Conservation (phyloP, 2,797 vertebrate species). For the Halcyon smyrnensis region DNA sequence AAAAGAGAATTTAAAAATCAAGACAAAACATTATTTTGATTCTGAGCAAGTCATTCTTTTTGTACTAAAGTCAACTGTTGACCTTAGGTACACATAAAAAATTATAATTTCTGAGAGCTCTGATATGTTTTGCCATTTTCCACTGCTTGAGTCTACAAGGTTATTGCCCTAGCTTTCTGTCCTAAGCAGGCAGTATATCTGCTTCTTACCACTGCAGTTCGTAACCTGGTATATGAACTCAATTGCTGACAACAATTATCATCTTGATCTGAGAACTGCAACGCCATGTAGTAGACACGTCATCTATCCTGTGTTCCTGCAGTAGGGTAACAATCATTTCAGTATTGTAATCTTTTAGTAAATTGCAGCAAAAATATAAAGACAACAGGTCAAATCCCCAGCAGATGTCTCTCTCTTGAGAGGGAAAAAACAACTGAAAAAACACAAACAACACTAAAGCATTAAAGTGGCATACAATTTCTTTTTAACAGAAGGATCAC, state of each 20-base stretch:
- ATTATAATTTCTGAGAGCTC: neutral
- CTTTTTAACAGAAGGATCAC: neutral
- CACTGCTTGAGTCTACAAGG: neutral
- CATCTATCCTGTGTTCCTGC: neutral
- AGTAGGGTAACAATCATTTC: neutral
- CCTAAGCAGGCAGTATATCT: neutral
- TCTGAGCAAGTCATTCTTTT: neutral
- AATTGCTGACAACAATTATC: neutral
- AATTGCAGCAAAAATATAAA: neutral
- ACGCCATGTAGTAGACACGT: rapidly evolving
- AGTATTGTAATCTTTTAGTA: neutral
- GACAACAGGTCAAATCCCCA: neutral
- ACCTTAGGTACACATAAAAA: neutral
- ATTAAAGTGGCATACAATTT: neutral
- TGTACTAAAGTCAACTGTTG: neutral
- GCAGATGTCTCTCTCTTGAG: neutral
- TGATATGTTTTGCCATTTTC: neutral
- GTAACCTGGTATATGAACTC: neutral
- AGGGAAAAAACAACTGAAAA: neutral
- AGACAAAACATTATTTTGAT: slow-evolving; percentile 9
- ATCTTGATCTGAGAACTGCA: neutral
- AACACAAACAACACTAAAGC: neutral
- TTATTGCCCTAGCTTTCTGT: neutral
- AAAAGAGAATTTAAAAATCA: neutral
- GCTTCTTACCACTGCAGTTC: neutral